These are phyloP conservation scores for Brachystomella parvula DNA, from an alignment of 1,140 invertebrate genomes.

Conservation along the genomic window DNA sequence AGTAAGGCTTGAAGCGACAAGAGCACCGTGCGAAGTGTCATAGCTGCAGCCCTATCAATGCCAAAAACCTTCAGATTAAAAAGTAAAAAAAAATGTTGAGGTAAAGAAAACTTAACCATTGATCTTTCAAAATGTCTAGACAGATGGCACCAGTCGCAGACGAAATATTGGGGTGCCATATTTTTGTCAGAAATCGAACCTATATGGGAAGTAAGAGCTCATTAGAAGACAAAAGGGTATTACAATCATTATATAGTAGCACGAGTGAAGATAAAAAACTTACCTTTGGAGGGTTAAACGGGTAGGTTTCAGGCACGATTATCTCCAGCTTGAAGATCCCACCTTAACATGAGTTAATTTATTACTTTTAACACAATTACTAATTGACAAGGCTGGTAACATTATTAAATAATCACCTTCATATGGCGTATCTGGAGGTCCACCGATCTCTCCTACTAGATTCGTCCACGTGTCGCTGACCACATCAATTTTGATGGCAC, in stretches of 20 bases:
- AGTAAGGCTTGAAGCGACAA: conserved; percentile 85
- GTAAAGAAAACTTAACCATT: conserved; percentile 62
- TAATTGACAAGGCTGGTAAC: too few relatives aligned
- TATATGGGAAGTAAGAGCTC: conserved; percentile 43
- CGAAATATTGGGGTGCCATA: conserved; percentile 99
- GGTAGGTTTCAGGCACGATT: conserved; percentile 97
- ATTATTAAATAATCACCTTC: too few relatives aligned
- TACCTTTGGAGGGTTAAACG: conserved; percentile 98
- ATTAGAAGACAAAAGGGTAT: conserved; percentile 15
- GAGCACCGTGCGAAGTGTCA: conserved; percentile 92
- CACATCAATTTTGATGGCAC: conserved; percentile 84
- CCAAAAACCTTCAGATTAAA: conserved; percentile 8
- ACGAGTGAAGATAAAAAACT: conserved; percentile 24
- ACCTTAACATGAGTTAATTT: conserved; percentile 94
- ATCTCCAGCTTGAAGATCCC: conserved; percentile 91
- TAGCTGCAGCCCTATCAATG: conserved; percentile 80
- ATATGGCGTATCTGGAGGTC: conserved; percentile 93
- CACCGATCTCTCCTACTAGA: conserved; percentile 80
- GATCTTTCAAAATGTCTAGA: conserved; percentile 97
- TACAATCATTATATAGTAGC: not conserved
- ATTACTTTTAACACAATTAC: too few relatives aligned
- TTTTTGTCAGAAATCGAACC: conserved; percentile 90
- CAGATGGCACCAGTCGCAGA: conserved; percentile 98
- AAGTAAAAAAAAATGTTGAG: not conserved
- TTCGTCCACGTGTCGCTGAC: conserved; percentile 86